A percentile compares a stretch with the other conserved stretches of the same genome.
phyloP scores from a whole-genome alignment of 2,888 invertebrate genomes.

The Polydrusus pterygomalis region DNA sequence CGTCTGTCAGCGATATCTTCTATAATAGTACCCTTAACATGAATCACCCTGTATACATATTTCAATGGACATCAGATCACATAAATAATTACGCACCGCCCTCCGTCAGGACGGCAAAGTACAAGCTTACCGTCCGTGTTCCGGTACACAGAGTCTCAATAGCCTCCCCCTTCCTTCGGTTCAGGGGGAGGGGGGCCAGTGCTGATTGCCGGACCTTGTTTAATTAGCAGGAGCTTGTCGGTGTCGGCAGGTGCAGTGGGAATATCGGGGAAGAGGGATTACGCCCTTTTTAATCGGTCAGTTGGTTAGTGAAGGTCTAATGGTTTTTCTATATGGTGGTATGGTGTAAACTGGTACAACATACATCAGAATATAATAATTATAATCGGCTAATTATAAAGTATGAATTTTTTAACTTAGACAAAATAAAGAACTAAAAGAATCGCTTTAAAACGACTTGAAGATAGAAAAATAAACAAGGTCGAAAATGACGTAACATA shows the following conservation, averaged over 20 bases:
- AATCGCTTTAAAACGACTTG: too few species aligned
- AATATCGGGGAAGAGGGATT: conserved; percentile 28
- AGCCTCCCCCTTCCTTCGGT: conserved; percentile 56
- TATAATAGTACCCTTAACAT: too few species aligned
- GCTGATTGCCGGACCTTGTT: conserved; percentile 71
- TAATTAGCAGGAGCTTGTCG: conserved; percentile 68
- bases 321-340: background rate
- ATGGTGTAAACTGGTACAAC: too few species aligned
- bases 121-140: conserved; percentile 61
- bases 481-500: too few species aligned
- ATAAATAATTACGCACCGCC: conserved; percentile 58
- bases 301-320: conserved; percentile 23
- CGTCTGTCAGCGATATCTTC: too few species aligned
- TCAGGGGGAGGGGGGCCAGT: conserved; percentile 59
- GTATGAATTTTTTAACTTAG: too few species aligned
- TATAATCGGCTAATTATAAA: too few species aligned
- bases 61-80: conserved; percentile 54
- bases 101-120: conserved; percentile 56
- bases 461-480: too few species aligned
- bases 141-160: conserved; percentile 55
- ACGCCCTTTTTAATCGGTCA: conserved; percentile 39
- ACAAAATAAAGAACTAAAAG: too few species aligned
- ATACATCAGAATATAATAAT: too few species aligned
- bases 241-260: conserved; percentile 59
- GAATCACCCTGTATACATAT: conserved; percentile 11